These are phyloP conservation scores for Mantis religiosa DNA, from an alignment of 2,888 invertebrate genomes.

Conservation along the genomic window DNA sequence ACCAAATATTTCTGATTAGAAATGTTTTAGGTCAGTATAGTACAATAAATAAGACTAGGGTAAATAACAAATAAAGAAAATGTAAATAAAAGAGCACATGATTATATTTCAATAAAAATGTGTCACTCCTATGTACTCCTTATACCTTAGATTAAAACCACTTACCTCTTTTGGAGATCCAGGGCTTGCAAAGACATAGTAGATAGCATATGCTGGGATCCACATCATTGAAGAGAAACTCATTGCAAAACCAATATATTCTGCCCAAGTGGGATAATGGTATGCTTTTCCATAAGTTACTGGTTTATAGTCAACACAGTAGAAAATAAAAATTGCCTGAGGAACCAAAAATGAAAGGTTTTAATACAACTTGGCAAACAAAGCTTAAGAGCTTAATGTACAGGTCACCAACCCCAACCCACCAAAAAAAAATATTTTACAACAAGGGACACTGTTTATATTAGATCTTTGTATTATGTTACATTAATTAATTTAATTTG, in stretches of 20 bases:
- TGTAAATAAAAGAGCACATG: too few species aligned
- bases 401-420: too few species aligned
- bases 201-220: conserved; percentile 59
- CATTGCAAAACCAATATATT: conserved; percentile 55
- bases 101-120: too few species aligned
- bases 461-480: too few species aligned
- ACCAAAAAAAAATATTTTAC: too few species aligned
- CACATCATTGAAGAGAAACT: conserved; percentile 63
- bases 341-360: not conserved
- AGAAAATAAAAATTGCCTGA: conserved; percentile 59
- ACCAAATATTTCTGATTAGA: too few species aligned
- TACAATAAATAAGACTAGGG: too few species aligned
- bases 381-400: too few species aligned
- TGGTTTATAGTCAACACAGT: conserved; percentile 55
- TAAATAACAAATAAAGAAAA: too few species aligned
- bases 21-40: too few species aligned
- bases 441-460: too few species aligned
- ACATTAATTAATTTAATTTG: too few species aligned
- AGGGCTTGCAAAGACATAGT: conserved; percentile 51
- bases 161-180: conserved; percentile 53
- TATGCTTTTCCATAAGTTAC: conserved; percentile 54
- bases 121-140: not conserved
- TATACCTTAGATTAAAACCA: not conserved
- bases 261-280: conserved; percentile 59
- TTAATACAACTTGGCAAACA: not conserved